phyloP scores from a whole-genome alignment of 2,113 vertebrate species.

The Serinus canaria region DNA sequence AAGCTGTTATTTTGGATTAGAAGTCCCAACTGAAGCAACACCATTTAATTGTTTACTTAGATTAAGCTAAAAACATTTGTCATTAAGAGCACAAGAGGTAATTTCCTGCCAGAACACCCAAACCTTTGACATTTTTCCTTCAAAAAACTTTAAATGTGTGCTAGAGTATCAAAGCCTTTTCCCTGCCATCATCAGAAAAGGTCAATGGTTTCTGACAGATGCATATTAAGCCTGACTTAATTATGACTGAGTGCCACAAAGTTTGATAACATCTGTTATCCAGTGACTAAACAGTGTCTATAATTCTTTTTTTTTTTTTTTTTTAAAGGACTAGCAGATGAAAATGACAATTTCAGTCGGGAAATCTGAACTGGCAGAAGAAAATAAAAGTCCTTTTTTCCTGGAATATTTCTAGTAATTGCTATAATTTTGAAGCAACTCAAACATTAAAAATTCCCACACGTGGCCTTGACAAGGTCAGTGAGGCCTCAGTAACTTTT shows the following conservation, averaged over 20 bases:
- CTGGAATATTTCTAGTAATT: conserved; percentile 90
- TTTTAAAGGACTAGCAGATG: conserved; percentile 50
- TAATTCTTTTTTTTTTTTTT: conserved; percentile 42
- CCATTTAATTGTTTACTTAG: conserved; percentile 83
- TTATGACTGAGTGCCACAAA: conserved; percentile 49
- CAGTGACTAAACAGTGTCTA: conserved; percentile 48
- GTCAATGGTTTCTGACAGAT: conserved; percentile 77
- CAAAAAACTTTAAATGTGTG: conserved; percentile 67
- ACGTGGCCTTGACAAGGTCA: conserved; percentile 88
- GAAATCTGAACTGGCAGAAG: conserved; percentile 60
- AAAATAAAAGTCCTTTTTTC: conserved; percentile 63
- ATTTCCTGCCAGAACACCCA: conserved; percentile 74
- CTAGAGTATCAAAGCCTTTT: conserved; percentile 74
- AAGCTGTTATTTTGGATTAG: conserved; percentile 67
- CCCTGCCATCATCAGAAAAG: conserved; percentile 71
- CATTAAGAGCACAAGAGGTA: conserved; percentile 63
- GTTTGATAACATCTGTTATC: conserved; percentile 69
- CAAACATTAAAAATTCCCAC: conserved; percentile 89
- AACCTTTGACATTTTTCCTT: conserved; percentile 81
- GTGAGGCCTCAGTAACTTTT: conserved; percentile 73
- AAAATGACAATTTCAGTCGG: conserved; percentile 72
- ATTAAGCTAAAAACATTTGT: conserved; percentile 77
- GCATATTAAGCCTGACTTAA: conserved; percentile 72
- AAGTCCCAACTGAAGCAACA: conserved; percentile 74
- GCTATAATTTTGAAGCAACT: conserved; percentile 90